Conservation (phyloP, 2,113 vertebrate species). For the Myxocyprinus asiaticus region DNA sequence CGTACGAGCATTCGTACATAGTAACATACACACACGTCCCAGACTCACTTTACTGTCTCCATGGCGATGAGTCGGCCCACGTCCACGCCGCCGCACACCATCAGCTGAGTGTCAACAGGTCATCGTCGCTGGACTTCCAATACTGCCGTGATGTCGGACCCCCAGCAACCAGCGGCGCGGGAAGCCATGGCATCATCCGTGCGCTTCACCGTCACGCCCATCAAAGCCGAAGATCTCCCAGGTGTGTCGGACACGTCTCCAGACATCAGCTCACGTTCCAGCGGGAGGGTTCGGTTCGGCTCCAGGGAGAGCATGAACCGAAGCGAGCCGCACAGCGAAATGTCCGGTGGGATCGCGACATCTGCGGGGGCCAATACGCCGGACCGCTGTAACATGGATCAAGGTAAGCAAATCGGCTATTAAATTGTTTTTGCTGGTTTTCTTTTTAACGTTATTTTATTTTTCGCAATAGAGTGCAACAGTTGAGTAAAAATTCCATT, state of each 20-base stretch:
- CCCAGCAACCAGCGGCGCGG: constrained; percentile 8
- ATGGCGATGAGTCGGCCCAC: constrained; percentile 19
- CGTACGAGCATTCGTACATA: not conserved
- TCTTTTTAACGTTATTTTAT: not conserved
- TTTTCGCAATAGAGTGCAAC: too few relatives aligned
- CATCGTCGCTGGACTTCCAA: not conserved
- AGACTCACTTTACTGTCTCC: not conserved
- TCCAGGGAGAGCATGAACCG: constrained; percentile 83
- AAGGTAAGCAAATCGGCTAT: constrained; percentile 68
- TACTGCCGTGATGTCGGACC: constrained; percentile 34
- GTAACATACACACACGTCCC: not conserved
- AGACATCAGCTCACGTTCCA: constrained; percentile 81
- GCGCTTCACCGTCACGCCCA: constrained; percentile 91
- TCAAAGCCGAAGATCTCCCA: constrained; percentile 87
- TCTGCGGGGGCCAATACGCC: constrained; percentile 65
- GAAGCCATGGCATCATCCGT: constrained; percentile 78
- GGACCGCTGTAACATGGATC: constrained; percentile 69
- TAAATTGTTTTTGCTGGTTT: not conserved
- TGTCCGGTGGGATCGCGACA: constrained; percentile 69
- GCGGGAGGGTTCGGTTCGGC: constrained; percentile 80
- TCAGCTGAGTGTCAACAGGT: constrained; percentile 39
- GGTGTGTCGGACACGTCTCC: constrained; percentile 85
- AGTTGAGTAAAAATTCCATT: too few relatives aligned
- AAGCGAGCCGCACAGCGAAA: constrained; percentile 77
- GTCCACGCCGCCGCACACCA: too few relatives aligned